Conservation (phyloP, 2,797 vertebrate species). For the Anguilla marmorata region DNA sequence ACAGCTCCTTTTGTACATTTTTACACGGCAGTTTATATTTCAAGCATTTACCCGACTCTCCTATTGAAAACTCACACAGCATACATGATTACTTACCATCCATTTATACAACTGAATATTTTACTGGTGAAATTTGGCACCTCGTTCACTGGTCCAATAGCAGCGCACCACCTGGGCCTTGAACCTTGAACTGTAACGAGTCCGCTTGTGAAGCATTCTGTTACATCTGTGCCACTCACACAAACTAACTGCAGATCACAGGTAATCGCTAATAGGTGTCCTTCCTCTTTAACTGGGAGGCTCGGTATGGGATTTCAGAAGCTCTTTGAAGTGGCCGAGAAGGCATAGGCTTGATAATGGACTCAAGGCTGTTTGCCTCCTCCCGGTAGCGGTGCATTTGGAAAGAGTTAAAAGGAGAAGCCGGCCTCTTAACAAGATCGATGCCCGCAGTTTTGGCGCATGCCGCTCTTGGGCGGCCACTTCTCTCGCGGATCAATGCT, state of each 20-base stretch:
- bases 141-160: no score
- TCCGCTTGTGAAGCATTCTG: no score
- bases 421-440: slow-evolving; percentile 38
- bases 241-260: no score
- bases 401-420: slow-evolving; percentile 2
- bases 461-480: slow-evolving; percentile 32
- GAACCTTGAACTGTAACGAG: no score
- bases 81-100: neutral
- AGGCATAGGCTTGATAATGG: neutral
- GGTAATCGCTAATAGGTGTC: neutral
- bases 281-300: neutral
- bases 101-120: no score
- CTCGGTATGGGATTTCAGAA: neutral
- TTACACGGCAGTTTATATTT: no score
- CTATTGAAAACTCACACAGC: neutral
- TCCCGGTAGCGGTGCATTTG: neutral
- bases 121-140: no score
- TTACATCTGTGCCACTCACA: no score
- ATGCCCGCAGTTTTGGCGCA: slow-evolving; percentile 42
- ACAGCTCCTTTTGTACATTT: neutral
- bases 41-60: no score
- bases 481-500: slow-evolving; percentile 46
- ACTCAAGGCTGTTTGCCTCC: neutral
- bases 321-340: neutral
- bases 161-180: no score